Evolutionary conservation across 2,113 vertebrate species (phyloP).

Genomic region (Menura novaehollandiae): DNA sequence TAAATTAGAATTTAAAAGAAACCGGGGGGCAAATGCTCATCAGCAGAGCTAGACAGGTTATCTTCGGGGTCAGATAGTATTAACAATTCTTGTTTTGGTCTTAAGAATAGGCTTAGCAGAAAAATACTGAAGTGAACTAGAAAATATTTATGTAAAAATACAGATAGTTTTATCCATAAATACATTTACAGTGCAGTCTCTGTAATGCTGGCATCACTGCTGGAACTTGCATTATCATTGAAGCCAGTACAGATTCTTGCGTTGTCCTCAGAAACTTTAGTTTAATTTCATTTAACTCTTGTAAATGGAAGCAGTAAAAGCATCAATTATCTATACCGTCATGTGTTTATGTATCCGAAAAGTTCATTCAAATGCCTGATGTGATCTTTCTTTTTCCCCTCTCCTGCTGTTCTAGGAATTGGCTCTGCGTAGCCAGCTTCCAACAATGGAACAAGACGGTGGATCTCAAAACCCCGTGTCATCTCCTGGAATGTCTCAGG

Average conservation of each 20-base stretch:
- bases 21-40: background rate
- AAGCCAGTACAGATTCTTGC: background rate
- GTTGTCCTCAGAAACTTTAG: background rate
- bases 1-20: background rate
- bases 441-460: slow-evolving; percentile 93
- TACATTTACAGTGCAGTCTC: background rate
- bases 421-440: slow-evolving; percentile 92
- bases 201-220: background rate
- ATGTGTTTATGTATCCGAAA: background rate
- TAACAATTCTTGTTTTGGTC: background rate
- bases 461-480: slow-evolving; percentile 89
- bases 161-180: background rate
- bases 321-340: background rate
- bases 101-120: background rate
- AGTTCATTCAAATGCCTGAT: background rate
- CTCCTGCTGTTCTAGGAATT: slow-evolving; percentile 81
- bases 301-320: background rate
- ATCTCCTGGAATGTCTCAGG: slow-evolving; percentile 92
- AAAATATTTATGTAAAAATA: background rate
- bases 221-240: background rate
- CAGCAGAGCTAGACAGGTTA: background rate
- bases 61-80: background rate
- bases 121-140: background rate
- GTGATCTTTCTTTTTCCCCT: background rate
- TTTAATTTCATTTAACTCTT: background rate